Evolutionary conservation across 2,888 invertebrate genomes (phyloP), one percentile per base, ranked within the genome.

Genomic region (Ennomos quercinarius): DNA sequence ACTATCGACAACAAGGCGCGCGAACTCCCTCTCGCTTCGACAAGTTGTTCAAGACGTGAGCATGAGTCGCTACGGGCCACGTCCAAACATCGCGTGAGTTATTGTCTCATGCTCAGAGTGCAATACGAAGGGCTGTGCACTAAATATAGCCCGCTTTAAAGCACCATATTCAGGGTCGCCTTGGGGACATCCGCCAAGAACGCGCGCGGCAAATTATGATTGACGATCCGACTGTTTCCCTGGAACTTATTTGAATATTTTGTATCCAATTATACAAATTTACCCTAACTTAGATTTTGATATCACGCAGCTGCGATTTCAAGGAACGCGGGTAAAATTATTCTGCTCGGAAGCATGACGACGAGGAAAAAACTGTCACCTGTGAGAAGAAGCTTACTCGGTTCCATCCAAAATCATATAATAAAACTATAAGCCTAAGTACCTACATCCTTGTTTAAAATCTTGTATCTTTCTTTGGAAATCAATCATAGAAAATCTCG

Each of bases 151-250:
- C 55, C 27, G 9, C 38, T 36, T 50, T 48, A 43, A 50, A 56
- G 44, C 44, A 48, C 51, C 72, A 74, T 75, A 76, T 80, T 86
- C 89, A 89, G 85, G 89, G 90, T 85, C 87, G 81, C 60, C 58
- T 57, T 73, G 72, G 74, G 70, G 82, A 83, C 84, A 83, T 70
- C 76, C 80, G 87, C 87, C 89, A 89, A 86, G 78, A 85, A 78
- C 77, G 73, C 77, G 73, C 77, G 82, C 77, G 80, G 83, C 85
- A 89, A 89, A 89, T 89, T 89, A 85, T 89, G 87, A 89, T 83
- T 81, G 84, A 89, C 89, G 78, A 80, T 78, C 70, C 74, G 77
- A 73, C 82, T 78, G 77, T 84, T 83, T 80, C 80, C 76, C 70
- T 60, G 64, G 61, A 70, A 70, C 68, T 73, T 68, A 68, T 73